These are phyloP conservation scores for Tiphia femorata DNA, from an alignment of 2,888 invertebrate species.

Conservation along the genomic window DNA sequence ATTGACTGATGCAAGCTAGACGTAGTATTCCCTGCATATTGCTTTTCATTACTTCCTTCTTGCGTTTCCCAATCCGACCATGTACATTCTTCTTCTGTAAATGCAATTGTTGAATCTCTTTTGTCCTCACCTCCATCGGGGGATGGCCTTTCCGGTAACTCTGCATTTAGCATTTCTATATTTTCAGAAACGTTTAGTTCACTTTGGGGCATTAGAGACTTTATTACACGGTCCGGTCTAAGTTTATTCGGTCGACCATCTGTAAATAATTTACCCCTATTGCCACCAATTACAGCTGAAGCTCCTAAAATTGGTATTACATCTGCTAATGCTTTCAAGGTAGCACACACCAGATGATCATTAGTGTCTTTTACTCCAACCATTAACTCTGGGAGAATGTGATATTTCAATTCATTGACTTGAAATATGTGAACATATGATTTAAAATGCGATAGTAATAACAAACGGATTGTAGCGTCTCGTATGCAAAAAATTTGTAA, in stretches of 20 bases:
- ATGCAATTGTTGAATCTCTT: slow-evolving; percentile 57
- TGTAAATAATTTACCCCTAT: slow-evolving; percentile 82
- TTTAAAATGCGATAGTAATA: slow-evolving; percentile 83
- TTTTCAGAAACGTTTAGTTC: not conserved
- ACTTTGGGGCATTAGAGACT: not conserved
- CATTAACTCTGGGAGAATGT: slow-evolving; percentile 88
- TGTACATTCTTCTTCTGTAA: slow-evolving; percentile 76
- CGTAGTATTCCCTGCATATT: too few species aligned
- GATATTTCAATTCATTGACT: slow-evolving; percentile 80
- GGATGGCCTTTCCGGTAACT: slow-evolving; percentile 81
- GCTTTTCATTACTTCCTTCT: too few species aligned
- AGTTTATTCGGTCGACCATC: slow-evolving; percentile 79
- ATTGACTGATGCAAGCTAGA: too few species aligned
- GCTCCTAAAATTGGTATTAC: slow-evolving; percentile 89
- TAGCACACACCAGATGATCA: slow-evolving; percentile 85
- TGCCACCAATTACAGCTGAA: slow-evolving; percentile 85
- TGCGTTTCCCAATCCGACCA: slow-evolving; percentile 88
- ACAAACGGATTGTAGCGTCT: slow-evolving; percentile 85
- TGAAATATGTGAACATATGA: slow-evolving; percentile 82
- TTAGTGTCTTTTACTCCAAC: slow-evolving; percentile 90
- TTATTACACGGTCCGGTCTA: not conserved
- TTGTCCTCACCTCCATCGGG: slow-evolving; percentile 88
- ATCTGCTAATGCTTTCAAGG: slow-evolving; percentile 85
- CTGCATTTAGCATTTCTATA: not conserved
- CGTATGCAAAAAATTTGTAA: slow-evolving; percentile 87